Conservation (phyloP, 2,888 invertebrate genomes). For the Notodonta dromedarius region DNA sequence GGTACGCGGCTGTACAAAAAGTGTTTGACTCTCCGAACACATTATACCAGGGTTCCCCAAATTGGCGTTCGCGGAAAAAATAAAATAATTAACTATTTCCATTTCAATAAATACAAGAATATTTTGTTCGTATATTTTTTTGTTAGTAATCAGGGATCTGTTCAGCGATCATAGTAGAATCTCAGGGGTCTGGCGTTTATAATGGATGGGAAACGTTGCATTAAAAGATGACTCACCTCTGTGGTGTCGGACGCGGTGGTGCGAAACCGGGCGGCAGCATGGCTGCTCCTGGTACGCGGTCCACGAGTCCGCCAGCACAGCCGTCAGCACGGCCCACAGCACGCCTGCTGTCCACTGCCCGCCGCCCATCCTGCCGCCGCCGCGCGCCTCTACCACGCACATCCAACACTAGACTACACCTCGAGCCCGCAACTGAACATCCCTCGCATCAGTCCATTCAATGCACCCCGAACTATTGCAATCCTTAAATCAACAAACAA, state of each 20-base stretch:
- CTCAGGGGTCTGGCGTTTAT: too few species aligned
- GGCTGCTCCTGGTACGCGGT: conserved; percentile 87
- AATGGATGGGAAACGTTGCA: too few species aligned
- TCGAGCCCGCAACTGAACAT: conserved; percentile 46
- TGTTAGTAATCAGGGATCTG: too few species aligned
- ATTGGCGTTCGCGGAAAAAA: too few species aligned
- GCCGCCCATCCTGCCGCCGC: conserved; percentile 55
- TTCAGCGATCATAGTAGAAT: too few species aligned
- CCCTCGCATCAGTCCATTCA: conserved; percentile 48
- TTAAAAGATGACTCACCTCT: conserved; percentile 77
- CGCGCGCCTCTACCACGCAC: conserved; percentile 47
- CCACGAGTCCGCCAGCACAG: conserved; percentile 86
- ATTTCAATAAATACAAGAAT: too few species aligned
- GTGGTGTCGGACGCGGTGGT: conserved; percentile 86
- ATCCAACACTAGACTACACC: conserved; percentile 57
- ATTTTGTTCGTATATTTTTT: too few species aligned
- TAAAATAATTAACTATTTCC: too few species aligned
- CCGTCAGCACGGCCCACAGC: conserved; percentile 67
- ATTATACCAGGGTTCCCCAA: too few species aligned
- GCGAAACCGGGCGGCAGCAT: conserved; percentile 85
- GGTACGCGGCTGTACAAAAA: neutral
- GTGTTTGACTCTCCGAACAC: neutral
- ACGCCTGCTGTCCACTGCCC: conserved; percentile 64
- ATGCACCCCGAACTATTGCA: conserved; percentile 49
- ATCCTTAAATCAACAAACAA: conserved; percentile 63